These are phyloP conservation scores for Gymnopithys bicolor DNA, from an alignment of 2,797 vertebrate genomes.

Conservation along the genomic window DNA sequence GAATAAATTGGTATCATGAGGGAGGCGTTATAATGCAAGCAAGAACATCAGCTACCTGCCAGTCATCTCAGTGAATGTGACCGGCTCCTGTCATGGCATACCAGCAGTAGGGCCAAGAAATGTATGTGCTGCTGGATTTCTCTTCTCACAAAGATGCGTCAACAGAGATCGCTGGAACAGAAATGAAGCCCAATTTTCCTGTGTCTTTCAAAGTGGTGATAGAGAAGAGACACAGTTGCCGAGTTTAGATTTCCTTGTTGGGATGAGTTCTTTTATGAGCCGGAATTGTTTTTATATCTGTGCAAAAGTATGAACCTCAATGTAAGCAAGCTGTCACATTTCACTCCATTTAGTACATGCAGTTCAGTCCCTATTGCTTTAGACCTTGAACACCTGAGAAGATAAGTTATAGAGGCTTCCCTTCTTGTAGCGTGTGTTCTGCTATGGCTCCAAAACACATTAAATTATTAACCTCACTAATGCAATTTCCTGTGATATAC, in stretches of 20 bases:
- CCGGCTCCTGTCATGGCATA: rapidly evolving
- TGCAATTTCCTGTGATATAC: neutral
- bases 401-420: neutral
- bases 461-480: neutral
- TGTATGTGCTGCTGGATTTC: neutral
- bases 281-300: neutral
- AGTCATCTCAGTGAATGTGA: neutral
- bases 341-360: neutral
- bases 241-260: neutral
- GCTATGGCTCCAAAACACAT: neutral
- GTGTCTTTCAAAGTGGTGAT: neutral
- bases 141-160: neutral
- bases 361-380: neutral
- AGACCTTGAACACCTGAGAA: neutral
- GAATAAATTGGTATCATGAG: neutral
- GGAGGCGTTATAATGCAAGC: neutral
- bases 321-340: neutral
- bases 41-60: neutral
- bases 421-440: neutral
- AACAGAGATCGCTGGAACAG: neutral
- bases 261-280: neutral
- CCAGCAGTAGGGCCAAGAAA: no score
- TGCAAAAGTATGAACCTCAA: neutral
- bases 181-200: neutral
- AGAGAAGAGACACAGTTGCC: neutral